Conservation (phyloP, 2,113 vertebrate genomes). For the Platycercus adscitus region DNA sequence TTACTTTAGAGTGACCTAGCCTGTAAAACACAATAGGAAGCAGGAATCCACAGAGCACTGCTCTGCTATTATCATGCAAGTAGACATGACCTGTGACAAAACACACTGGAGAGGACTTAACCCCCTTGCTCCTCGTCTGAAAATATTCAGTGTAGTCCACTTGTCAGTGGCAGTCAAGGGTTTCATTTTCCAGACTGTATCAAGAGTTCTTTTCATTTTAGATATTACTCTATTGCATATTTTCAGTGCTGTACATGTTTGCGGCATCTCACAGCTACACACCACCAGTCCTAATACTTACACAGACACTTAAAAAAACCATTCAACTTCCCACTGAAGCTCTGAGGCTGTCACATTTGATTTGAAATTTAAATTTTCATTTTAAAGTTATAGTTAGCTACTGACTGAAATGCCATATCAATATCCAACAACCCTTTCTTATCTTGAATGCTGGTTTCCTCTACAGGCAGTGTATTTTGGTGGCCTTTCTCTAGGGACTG, state of each 20-base stretch:
- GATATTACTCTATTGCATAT: not conserved
- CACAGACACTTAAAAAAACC: not conserved
- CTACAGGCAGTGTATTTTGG: not conserved
- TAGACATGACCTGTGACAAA: constrained; percentile 66
- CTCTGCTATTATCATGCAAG: constrained; percentile 64
- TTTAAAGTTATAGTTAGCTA: not conserved
- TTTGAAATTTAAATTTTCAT: not conserved
- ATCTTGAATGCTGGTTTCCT: not conserved
- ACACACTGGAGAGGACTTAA: constrained; percentile 59
- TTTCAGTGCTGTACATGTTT: not conserved
- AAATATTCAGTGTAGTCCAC: constrained; percentile 18
- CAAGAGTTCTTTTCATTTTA: not conserved
- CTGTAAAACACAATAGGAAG: constrained; percentile 83
- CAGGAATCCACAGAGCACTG: constrained; percentile 51
- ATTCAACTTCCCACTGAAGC: not conserved
- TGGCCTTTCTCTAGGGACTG: not conserved
- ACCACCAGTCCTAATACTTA: not conserved
- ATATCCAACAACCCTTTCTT: not conserved
- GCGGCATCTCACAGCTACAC: not conserved
- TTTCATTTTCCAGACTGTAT: constrained; percentile 48
- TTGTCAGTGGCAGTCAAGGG: constrained; percentile 23
- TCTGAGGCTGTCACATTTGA: not conserved
- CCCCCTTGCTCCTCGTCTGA: constrained; percentile 60
- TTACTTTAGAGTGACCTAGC: constrained; percentile 82
- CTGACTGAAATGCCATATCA: rapidly evolving